Conservation (phyloP, 2,797 vertebrate genomes). For the Jordanella pulchra region DNA sequence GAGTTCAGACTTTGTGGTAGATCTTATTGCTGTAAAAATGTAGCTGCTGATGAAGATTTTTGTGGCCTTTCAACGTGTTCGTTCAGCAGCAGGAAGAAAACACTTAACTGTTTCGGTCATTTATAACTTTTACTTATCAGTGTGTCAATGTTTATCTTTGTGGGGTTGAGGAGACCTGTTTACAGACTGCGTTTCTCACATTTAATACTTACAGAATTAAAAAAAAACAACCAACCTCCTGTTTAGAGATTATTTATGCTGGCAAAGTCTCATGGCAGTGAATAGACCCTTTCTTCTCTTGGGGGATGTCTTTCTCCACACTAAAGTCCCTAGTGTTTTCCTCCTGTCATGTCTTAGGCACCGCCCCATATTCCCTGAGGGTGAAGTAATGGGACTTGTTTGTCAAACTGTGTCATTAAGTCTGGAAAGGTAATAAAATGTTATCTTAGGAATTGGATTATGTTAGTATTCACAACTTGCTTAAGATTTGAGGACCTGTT, state of each 20-base stretch:
- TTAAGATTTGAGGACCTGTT: neutral
- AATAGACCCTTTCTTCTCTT: conserved; percentile 66
- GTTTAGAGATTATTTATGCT: conserved; percentile 59
- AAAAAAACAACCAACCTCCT: conserved; percentile 59
- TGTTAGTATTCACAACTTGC: neutral
- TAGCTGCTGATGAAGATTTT: neutral
- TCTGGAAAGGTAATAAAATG: conserved; percentile 11
- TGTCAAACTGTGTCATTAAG: conserved; percentile 56
- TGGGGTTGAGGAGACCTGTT: neutral
- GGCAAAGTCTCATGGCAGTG: conserved; percentile 48
- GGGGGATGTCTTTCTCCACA: conserved; percentile 29
- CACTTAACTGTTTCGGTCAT: neutral
- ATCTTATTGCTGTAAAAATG: neutral
- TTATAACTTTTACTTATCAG: neutral
- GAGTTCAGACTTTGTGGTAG: neutral
- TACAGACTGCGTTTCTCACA: conserved; percentile 4
- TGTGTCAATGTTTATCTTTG: neutral
- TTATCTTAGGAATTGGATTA: neutral
- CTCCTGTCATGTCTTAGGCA: conserved; percentile 41
- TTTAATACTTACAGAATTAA: conserved; percentile 21
- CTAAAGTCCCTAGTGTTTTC: conserved; percentile 49
- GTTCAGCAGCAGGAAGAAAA: neutral
- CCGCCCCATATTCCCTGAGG: conserved; percentile 42
- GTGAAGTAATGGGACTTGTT: conserved; percentile 51
- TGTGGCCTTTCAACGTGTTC: neutral